Conservation (phyloP, 1,140 invertebrate genomes). For the Helicoverpa zea region DNA sequence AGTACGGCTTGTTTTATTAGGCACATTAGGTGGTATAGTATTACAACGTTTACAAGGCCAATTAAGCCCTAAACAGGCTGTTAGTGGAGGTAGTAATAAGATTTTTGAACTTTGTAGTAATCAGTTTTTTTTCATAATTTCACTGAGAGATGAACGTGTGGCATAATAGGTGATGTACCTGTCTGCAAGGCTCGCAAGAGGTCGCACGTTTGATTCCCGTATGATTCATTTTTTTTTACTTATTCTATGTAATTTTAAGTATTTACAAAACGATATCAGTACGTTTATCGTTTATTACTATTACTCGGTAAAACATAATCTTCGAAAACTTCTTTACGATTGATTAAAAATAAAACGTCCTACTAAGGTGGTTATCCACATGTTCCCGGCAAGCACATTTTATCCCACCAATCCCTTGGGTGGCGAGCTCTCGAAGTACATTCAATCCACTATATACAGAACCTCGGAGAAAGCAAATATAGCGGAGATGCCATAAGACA, state of each 20-base stretch:
- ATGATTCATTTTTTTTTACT: no score
- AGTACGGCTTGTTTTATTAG: no score
- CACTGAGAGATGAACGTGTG: no score
- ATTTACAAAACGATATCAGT: no score
- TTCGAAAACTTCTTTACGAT: neutral
- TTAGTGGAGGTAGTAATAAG: neutral
- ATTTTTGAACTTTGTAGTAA: neutral
- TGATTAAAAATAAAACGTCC: conserved; percentile 24
- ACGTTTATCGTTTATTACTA: no score
- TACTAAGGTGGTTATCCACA: conserved; percentile 1
- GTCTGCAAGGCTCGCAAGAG: no score
- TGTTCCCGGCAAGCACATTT: neutral
- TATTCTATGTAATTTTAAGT: no score
- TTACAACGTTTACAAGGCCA: neutral
- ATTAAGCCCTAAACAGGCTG: conserved; percentile 3
- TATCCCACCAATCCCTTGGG: conserved; percentile 2
- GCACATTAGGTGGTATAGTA: no score
- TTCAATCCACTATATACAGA: conserved; percentile 22
- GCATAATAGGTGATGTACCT: no score
- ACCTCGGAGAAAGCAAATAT: neutral
- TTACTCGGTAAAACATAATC: no score
- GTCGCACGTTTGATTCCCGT: no score
- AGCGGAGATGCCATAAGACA: no score
- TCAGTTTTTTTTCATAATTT: neutral
- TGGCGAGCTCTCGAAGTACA: conserved; percentile 10